A percentile compares a stretch with the other conserved stretches of the same genome.
phyloP scores from a whole-genome alignment of 2,113 vertebrate genomes.

The Orcinus orca region DNA sequence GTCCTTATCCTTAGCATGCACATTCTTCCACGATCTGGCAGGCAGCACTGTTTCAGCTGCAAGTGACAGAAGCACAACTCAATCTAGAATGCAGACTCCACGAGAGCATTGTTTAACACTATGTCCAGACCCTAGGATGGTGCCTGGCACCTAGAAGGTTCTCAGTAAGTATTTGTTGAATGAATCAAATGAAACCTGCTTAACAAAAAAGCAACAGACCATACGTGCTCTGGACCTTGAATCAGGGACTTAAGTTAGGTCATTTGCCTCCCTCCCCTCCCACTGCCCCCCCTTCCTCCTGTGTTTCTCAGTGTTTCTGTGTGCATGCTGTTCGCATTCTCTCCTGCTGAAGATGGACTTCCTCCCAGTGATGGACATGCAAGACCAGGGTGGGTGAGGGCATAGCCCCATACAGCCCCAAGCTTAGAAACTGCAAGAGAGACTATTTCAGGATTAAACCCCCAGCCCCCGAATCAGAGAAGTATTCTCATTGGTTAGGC shows the following conservation, averaged over 20 bases:
- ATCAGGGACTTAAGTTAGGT: background rate
- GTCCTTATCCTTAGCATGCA: background rate
- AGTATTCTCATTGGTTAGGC: background rate
- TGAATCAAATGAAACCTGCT: background rate
- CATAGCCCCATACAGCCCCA: background rate
- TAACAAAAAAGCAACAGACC: background rate
- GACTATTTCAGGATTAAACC: background rate
- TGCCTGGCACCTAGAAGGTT: background rate
- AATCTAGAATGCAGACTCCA: background rate
- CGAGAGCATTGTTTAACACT: background rate
- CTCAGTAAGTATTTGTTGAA: background rate
- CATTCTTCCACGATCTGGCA: background rate
- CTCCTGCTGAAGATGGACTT: background rate
- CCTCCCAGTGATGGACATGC: background rate
- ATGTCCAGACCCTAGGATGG: background rate
- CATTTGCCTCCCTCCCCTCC: background rate
- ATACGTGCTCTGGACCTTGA: background rate
- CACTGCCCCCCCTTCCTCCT: too few relatives aligned
- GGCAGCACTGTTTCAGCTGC: background rate
- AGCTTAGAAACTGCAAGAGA: background rate
- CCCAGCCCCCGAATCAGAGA: background rate
- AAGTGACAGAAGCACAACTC: background rate
- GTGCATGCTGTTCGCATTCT: background rate
- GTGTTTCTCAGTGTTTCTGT: background rate
- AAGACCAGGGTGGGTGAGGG: background rate